Percentiles rank a stretch among this genome's conserved stretches.
phyloP scores from a whole-genome alignment of 2,797 vertebrate genomes.

The Microhierax caerulescens region DNA sequence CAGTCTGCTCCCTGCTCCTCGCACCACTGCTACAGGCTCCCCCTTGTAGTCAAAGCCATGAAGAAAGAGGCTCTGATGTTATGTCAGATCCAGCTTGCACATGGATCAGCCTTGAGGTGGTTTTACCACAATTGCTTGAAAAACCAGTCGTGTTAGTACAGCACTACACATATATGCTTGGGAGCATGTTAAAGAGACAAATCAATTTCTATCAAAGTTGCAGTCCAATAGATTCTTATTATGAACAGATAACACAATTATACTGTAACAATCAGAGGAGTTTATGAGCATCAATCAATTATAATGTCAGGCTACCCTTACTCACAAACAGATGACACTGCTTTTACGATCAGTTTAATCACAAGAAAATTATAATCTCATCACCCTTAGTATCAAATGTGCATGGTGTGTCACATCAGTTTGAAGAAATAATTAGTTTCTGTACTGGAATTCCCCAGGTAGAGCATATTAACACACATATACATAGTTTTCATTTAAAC shows the following conservation, averaged over 20 bases:
- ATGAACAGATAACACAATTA: not conserved
- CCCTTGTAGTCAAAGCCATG: not conserved
- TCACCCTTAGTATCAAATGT: not conserved
- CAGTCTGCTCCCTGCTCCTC: not conserved
- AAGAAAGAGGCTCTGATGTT: not conserved
- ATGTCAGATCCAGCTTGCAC: not conserved
- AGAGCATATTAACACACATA: not conserved
- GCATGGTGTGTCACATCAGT: not conserved
- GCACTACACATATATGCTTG: not conserved
- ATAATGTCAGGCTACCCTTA: not conserved
- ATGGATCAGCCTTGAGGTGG: not conserved
- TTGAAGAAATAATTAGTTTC: slow-evolving; percentile 31
- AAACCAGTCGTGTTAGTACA: not conserved
- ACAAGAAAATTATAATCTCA: not conserved
- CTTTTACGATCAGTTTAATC: not conserved
- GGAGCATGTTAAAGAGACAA: not conserved
- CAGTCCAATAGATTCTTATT: not conserved
- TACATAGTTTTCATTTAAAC: not conserved
- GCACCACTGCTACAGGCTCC: not conserved
- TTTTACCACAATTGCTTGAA: not conserved
- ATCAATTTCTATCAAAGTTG: not conserved
- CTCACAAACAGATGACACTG: not conserved
- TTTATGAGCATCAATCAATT: not conserved
- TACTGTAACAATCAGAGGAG: not conserved
- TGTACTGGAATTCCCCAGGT: not conserved